Conservation (phyloP, 2,888 invertebrate genomes). For the Lasioglossum morio region DNA sequence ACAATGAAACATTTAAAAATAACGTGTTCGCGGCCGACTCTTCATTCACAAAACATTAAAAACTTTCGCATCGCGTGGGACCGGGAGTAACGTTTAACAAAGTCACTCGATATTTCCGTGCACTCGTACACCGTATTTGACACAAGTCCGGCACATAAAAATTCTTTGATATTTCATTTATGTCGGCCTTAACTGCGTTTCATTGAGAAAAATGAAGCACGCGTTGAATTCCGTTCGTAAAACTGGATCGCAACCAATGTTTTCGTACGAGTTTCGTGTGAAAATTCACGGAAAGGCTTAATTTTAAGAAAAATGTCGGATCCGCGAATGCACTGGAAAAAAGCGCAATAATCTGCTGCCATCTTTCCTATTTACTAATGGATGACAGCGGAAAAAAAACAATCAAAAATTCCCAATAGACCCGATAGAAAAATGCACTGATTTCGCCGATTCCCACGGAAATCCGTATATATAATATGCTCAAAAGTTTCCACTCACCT, state of each 20-base stretch:
- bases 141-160: conserved; percentile 45
- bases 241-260: conserved; percentile 70
- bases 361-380: conserved; percentile 85
- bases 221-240: conserved; percentile 73
- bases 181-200: conserved; percentile 35
- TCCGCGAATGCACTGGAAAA: conserved; percentile 80
- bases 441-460: conserved; percentile 54
- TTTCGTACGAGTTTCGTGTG: conserved; percentile 44
- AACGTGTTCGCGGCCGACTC: background rate
- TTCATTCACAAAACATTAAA: conserved; percentile 44
- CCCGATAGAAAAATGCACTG: conserved; percentile 75
- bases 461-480: conserved; percentile 61
- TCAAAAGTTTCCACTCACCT: conserved; percentile 80
- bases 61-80: conserved; percentile 13
- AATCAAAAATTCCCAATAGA: conserved; percentile 82
- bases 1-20: conserved; percentile 18
- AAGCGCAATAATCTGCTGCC: conserved; percentile 85
- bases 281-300: conserved; percentile 58
- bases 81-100: conserved; percentile 13
- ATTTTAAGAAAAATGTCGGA: conserved; percentile 81
- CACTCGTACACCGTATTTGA: conserved; percentile 38
- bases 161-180: conserved; percentile 43
- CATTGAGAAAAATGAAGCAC: conserved; percentile 54
- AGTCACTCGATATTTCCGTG: conserved; percentile 24
- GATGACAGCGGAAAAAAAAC: conserved; percentile 83